Percentiles rank a stretch among this genome's conserved stretches.
phyloP scores from a whole-genome alignment of 2,797 vertebrate species.

The Phrynocephalus forsythii region DNA sequence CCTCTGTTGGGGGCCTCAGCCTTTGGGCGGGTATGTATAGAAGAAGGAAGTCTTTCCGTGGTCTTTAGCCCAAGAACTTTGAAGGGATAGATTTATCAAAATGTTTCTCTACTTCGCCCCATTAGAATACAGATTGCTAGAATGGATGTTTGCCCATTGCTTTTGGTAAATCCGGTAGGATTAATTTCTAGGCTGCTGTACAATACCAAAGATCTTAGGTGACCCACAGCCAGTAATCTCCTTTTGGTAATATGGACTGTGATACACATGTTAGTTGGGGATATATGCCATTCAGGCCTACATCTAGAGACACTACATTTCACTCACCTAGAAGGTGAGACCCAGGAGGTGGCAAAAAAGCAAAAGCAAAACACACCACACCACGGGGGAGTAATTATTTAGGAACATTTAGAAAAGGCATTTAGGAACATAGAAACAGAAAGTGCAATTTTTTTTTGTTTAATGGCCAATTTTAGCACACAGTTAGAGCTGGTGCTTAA shows the following conservation, averaged over 20 bases:
- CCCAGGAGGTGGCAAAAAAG: neutral
- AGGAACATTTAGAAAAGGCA: neutral
- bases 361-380: neutral
- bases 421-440: neutral
- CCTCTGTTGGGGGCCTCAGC: too few species aligned
- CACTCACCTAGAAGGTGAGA: too few species aligned
- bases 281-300: neutral
- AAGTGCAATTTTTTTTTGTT: neutral
- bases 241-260: neutral
- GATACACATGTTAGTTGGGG: neutral
- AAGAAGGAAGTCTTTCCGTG: too few species aligned
- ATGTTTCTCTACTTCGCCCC: neutral
- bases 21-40: too few species aligned
- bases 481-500: neutral
- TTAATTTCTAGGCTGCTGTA: neutral
- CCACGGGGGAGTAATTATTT: too few species aligned
- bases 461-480: neutral
- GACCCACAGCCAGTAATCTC: neutral
- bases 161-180: neutral
- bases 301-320: neutral
- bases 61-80: too few species aligned
- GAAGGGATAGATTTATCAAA: too few species aligned
- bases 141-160: neutral
- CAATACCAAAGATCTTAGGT: neutral
- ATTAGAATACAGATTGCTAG: neutral